phyloP scores from a whole-genome alignment of 2,888 invertebrate species.

The Heliconius charithonia region DNA sequence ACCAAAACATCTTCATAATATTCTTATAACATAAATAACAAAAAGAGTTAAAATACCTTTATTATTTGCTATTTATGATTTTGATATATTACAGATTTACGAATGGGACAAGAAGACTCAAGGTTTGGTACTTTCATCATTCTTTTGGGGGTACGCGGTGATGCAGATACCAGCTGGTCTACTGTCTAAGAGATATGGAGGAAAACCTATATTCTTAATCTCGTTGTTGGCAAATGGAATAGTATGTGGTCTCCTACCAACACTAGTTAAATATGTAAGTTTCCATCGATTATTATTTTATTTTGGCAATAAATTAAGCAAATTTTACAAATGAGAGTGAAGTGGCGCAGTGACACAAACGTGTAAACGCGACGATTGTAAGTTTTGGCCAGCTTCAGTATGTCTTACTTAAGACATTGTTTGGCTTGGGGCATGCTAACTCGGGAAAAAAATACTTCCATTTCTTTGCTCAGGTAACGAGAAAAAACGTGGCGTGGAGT shows the following conservation, averaged over 20 bases:
- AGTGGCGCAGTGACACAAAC: no score
- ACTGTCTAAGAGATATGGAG: slow-evolving; percentile 90
- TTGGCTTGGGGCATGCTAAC: no score
- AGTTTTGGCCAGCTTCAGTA: no score
- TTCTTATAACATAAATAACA: neutral
- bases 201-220: slow-evolving; percentile 86
- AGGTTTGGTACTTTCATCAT: slow-evolving; percentile 87
- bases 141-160: slow-evolving; percentile 91
- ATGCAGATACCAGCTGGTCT: slow-evolving; percentile 89
- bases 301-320: no score
- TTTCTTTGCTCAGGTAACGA: no score
- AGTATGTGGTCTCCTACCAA: slow-evolving; percentile 59
- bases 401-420: no score
- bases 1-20: neutral
- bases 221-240: slow-evolving; percentile 83
- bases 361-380: no score
- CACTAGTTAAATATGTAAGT: slow-evolving; percentile 38
- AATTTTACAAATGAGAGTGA: no score
- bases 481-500: no score
- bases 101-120: slow-evolving; percentile 85
- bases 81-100: slow-evolving; percentile 61
- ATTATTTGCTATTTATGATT: neutral
- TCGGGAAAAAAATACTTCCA: no score
- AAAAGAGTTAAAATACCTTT: neutral
- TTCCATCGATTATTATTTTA: no score